Evolutionary conservation across 1,140 invertebrate genomes (phyloP).

Genomic region (Calephelis nemesis): DNA sequence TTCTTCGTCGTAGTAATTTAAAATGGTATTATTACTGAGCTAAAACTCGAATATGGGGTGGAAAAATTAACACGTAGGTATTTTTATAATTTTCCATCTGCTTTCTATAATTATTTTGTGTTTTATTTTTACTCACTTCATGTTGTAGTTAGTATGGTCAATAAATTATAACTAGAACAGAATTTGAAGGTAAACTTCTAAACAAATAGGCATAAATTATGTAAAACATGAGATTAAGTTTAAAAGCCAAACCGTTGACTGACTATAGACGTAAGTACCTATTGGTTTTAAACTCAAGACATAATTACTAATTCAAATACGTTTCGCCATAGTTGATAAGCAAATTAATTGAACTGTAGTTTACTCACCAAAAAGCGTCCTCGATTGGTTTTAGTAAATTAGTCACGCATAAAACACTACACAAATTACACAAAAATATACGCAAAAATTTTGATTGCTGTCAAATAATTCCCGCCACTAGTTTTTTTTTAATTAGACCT

Average conservation of each 20-base stretch:
- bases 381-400: not conserved
- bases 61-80: not conserved
- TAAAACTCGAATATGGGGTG: not conserved
- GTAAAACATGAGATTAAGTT: too few relatives aligned
- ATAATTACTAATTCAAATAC: conserved; percentile 1
- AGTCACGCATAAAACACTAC: conserved; percentile 30
- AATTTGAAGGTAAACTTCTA: too few relatives aligned
- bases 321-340: conserved; percentile 1
- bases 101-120: not conserved
- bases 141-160: too few relatives aligned
- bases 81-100: not conserved
- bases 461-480: conserved; percentile 45
- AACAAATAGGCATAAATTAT: too few relatives aligned
- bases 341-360: not conserved
- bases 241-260: too few relatives aligned
- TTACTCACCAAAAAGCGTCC: not conserved
- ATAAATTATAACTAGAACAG: too few relatives aligned
- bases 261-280: too few relatives aligned
- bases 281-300: not conserved
- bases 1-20: not conserved
- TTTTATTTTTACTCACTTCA: too few relatives aligned
- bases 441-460: conserved; percentile 42
- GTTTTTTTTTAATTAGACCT: conserved; percentile 34
- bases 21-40: too few relatives aligned
- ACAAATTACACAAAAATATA: conserved; percentile 33